These are phyloP conservation scores for Psittacula derbiana DNA, from an alignment of 2,797 vertebrate species.

Conservation along the genomic window DNA sequence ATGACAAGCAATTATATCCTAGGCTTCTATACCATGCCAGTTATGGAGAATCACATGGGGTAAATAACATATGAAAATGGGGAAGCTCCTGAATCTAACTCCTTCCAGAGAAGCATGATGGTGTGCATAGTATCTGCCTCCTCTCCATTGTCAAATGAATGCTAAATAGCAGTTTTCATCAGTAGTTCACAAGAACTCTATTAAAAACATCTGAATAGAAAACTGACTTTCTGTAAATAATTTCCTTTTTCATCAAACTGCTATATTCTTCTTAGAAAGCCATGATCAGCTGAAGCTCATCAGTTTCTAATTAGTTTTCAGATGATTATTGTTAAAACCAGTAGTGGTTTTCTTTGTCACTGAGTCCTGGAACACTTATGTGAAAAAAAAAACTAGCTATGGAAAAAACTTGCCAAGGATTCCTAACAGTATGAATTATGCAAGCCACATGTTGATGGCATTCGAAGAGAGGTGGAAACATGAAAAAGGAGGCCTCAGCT, in stretches of 20 bases:
- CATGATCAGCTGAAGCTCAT: background rate
- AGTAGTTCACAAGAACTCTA: background rate
- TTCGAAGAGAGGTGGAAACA: background rate
- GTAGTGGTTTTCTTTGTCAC: background rate
- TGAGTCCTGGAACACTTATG: background rate
- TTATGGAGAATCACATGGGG: background rate
- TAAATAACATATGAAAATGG: background rate
- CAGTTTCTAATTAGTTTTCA: background rate
- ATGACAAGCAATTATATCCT: background rate
- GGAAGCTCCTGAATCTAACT: background rate
- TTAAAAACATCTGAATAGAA: background rate
- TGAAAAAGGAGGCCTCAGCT: background rate
- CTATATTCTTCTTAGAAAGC: background rate
- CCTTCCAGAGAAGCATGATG: background rate
- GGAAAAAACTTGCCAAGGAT: accelerated
- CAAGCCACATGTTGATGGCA: background rate
- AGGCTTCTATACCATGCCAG: background rate
- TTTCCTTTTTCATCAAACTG: background rate
- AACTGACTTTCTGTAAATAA: background rate
- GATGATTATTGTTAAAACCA: background rate
- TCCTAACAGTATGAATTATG: background rate
- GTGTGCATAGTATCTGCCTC: background rate
- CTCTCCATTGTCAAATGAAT: background rate
- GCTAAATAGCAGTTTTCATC: background rate
- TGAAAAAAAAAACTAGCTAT: accelerated